Evolutionary conservation across 2,113 vertebrate species (phyloP), one percentile per base, ranked within the genome.

Genomic region (Aleadryas rufinucha): DNA sequence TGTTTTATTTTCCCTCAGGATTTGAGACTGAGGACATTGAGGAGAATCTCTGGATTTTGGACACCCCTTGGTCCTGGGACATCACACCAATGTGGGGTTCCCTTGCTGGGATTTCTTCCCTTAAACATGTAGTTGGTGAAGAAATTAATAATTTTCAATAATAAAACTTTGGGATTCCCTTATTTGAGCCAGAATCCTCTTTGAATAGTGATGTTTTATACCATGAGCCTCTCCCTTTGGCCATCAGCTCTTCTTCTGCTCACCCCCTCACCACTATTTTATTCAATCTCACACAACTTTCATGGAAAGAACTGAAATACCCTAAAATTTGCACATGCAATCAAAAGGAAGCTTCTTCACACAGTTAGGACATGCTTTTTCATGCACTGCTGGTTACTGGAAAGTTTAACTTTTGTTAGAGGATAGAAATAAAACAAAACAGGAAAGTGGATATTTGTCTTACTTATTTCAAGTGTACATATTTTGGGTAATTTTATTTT

Each of bases 381-480:
- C 82, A 80, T n/a, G 66, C 90, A 28, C 10, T 23, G 83, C 33
- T 53, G 91, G 80, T 80, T 63, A 81, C 59, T 52, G 47, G 23
- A 7, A 93, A 72, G 41, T 61, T 78, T 41, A 89, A 76, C 82
- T 96, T 90, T 28, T 69, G 63, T 83, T 76, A 72, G 59, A 74
- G 41, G 53, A 65, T 1, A 41, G 45, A 72, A 94, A 88, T 64
- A 71, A 91, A 93, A 45, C 45, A 63, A 71, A 86, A 47, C 76
- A 96, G 75, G 85, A 85, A 85, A 88, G 75, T 21, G 70, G 28
- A 1, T 91, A 72, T 80, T 94, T 90, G 93, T 57, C 74, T 82
- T 76, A 56, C 63, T 90, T 85, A 69, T 74, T 94, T 94, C 75
- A 85, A 83, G 71, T 21, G 30, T 24, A 76, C 47, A 4, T 42